Evolutionary conservation across 23 tunicate genomes (phyloP), one percentile per base, ranked within the genome.

Genomic region (Diplosoma virens): DNA sequence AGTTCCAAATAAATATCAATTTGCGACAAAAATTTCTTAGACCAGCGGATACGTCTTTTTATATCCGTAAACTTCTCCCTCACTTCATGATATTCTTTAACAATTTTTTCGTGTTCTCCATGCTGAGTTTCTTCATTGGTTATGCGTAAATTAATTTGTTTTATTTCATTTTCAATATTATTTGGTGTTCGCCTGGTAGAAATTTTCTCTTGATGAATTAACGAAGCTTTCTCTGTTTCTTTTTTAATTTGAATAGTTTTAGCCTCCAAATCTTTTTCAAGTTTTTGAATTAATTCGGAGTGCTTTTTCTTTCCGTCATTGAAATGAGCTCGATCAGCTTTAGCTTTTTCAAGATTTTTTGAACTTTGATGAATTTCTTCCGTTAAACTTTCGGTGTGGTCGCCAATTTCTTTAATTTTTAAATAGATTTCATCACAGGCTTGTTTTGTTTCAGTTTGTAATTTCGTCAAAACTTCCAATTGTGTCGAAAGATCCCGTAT

Each of bases 61-160:
- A 84, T 77, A 14, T 58, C 78, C 24, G 29, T 25, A 68, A 77
- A 90, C 56, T 79, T 61, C 66, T 90, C 86, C 18, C 78, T 74
- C 26, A 73, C 97, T 47, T 90, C 89, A 75, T 90, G 66, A 54
- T 78, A 90, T 67, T 90, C 97, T 32, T 79, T 54, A 17, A 90
- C 87, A 28, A 90, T 75, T 22, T 58, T 77, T 41, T 83, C 97
- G 34, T 87, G 82, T 17, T 90, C 86, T n/a, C 97, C 97, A 50
- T 79, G 79, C 32, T 90, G 78, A 3, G 25, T 29, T 68, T 90
- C 97, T 67, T 84, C 89, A 30, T 37, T 66, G 11, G 78, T 41
- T 66, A 90, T 80, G 34, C 97, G 55, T 11, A 67, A 67, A 58
- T 58, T 66, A 30, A 90, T 80, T 67, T 84, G 89, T 2, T 71